phyloP scores from a whole-genome alignment of 1,140 invertebrate genomes.

The Prorops nasuta region DNA sequence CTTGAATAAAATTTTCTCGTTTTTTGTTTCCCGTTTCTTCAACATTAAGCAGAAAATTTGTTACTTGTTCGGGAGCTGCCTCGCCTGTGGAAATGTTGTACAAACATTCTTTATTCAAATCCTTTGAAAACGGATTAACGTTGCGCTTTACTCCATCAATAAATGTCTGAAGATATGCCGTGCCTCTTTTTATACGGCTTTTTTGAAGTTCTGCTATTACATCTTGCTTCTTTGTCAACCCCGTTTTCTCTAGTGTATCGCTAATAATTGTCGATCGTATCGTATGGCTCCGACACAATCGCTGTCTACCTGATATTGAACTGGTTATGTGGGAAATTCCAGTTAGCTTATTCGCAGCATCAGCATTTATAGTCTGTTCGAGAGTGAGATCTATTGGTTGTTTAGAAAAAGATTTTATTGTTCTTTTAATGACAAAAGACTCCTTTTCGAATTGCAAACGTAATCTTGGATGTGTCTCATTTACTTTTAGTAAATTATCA shows the following conservation, averaged over 20 bases:
- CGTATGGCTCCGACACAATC: slow-evolving; percentile 9
- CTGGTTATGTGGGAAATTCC: slow-evolving; percentile 14
- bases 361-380: slow-evolving; percentile 16
- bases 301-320: slow-evolving; percentile 14
- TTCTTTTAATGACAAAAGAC: background rate
- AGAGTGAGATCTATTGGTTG: slow-evolving; percentile 15
- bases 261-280: background rate
- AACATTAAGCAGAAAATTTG: slow-evolving; percentile 28
- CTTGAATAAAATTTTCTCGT: slow-evolving; percentile 17
- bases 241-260: background rate
- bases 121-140: slow-evolving; percentile 21
- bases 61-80: slow-evolving; percentile 20
- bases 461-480: background rate
- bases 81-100: slow-evolving; percentile 29
- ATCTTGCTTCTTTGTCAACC: slow-evolving; percentile 19
- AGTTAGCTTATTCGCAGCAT: slow-evolving; percentile 35
- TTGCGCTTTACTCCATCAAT: too few relatives aligned
- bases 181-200: slow-evolving; percentile 19
- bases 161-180: too few relatives aligned
- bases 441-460: background rate
- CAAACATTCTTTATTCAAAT: slow-evolving; percentile 12
- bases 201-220: slow-evolving; percentile 19
- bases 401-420: slow-evolving; percentile 1
- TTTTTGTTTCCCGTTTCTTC: slow-evolving; percentile 15
- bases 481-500: background rate